These are phyloP conservation scores for Heliothis subflexa DNA, from an alignment of 1,140 invertebrate genomes.

Conservation along the genomic window DNA sequence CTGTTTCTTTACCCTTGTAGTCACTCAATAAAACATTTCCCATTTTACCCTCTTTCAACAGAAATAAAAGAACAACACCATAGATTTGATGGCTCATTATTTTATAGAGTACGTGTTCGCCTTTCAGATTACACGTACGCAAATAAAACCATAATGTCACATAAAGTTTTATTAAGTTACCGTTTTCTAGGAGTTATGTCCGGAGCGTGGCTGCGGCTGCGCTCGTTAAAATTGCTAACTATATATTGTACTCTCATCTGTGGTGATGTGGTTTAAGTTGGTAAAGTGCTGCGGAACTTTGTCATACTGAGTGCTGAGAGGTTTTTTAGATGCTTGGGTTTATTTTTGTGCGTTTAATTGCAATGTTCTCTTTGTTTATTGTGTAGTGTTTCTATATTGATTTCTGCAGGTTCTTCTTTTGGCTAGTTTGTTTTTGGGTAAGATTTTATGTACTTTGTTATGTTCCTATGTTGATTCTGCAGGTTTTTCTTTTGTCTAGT, in stretches of 20 bases:
- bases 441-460: too few relatives aligned
- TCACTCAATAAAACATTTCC: background rate
- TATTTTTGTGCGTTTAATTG: background rate
- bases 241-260: constrained; percentile 17
- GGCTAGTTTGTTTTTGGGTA: too few relatives aligned
- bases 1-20: too few relatives aligned
- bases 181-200: constrained; percentile 19
- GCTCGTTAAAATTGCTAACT: constrained; percentile 22
- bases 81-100: constrained; percentile 5
- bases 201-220: constrained; percentile 10
- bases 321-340: background rate
- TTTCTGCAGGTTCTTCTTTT: background rate
- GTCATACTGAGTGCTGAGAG: background rate
- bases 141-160: constrained; percentile 29
- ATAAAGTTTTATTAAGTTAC: constrained; percentile 45
- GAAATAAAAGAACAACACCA: background rate
- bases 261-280: background rate
- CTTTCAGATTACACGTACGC: background rate
- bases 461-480: too few relatives aligned
- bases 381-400: background rate
- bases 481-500: too few relatives aligned
- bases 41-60: background rate
- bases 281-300: background rate
- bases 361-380: background rate
- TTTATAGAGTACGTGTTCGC: constrained; percentile 12